Conservation (phyloP, 1,140 invertebrate species). For the Agrilus planipennis region DNA sequence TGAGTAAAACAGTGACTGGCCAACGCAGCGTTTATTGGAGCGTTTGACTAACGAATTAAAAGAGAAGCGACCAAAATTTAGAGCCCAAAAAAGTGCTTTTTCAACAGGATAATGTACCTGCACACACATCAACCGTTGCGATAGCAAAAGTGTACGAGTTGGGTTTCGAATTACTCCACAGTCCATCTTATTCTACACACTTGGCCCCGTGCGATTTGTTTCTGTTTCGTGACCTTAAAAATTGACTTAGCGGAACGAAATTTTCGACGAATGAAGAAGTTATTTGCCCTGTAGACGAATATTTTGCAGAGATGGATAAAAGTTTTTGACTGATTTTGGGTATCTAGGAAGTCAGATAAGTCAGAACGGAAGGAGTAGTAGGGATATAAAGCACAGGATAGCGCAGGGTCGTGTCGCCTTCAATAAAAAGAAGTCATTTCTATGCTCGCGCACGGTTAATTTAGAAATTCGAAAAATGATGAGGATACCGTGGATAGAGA, state of each 20-base stretch:
- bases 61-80: conserved; percentile 21
- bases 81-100: conserved; percentile 29
- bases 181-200: conserved; percentile 36
- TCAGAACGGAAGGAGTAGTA: no score
- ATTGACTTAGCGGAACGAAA: conserved; percentile 18
- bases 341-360: no score
- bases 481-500: no score
- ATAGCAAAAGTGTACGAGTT: conserved; percentile 29
- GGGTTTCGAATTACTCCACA: conserved; percentile 33
- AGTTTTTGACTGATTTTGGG: no score
- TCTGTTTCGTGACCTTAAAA: conserved; percentile 21
- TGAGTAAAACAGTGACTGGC: no score
- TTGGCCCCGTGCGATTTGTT: conserved; percentile 34
- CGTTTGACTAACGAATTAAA: conserved; percentile 14
- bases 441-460: no score
- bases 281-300: conserved; percentile 10
- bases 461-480: no score
- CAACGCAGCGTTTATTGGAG: conserved; percentile 9
- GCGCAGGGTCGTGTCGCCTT: no score
- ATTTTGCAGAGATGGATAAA: conserved; percentile 17
- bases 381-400: no score
- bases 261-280: conserved; percentile 22
- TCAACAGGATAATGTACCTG: conserved; percentile 32
- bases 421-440: no score
- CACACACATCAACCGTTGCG: conserved; percentile 12